Conservation (phyloP, 2,888 invertebrate genomes). For the Polydrusus tereticollis region DNA sequence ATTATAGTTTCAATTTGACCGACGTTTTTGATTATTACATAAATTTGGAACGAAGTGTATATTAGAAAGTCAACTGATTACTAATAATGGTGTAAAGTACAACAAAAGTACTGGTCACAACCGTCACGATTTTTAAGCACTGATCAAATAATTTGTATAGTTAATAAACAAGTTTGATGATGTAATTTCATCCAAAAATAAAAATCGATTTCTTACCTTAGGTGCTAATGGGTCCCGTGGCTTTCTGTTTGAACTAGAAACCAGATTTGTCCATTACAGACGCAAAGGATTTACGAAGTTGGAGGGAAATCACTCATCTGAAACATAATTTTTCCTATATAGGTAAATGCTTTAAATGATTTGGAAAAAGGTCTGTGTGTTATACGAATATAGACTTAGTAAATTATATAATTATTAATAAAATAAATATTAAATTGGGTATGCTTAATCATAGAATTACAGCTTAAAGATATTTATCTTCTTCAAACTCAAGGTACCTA, state of each 20-base stretch:
- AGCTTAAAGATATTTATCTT: too few species aligned
- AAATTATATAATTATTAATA: too few species aligned
- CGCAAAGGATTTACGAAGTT: not conserved
- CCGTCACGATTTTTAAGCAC: conserved; percentile 14
- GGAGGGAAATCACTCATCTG: not conserved
- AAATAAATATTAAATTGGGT: too few species aligned
- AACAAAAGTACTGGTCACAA: conserved; percentile 3
- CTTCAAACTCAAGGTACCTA: too few species aligned
- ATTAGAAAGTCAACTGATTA: conserved; percentile 1
- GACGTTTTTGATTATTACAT: too few species aligned
- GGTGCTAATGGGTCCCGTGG: conserved; percentile 41
- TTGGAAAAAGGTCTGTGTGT: not conserved
- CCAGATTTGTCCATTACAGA: conserved; percentile 41
- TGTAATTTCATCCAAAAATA: conserved; percentile 22
- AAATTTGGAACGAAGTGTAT: too few species aligned
- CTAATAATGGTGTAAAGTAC: not conserved
- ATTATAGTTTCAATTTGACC: too few species aligned
- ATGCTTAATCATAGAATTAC: too few species aligned
- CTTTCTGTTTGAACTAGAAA: conserved; percentile 40
- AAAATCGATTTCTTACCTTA: conserved; percentile 34
- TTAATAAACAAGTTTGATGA: conserved; percentile 30
- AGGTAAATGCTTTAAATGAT: too few species aligned
- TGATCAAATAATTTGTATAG: conserved; percentile 6
- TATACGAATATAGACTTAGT: too few species aligned
- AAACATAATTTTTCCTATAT: not conserved